These are phyloP conservation scores for Tribolium madens DNA, from an alignment of 1,140 invertebrate genomes.

Conservation along the genomic window DNA sequence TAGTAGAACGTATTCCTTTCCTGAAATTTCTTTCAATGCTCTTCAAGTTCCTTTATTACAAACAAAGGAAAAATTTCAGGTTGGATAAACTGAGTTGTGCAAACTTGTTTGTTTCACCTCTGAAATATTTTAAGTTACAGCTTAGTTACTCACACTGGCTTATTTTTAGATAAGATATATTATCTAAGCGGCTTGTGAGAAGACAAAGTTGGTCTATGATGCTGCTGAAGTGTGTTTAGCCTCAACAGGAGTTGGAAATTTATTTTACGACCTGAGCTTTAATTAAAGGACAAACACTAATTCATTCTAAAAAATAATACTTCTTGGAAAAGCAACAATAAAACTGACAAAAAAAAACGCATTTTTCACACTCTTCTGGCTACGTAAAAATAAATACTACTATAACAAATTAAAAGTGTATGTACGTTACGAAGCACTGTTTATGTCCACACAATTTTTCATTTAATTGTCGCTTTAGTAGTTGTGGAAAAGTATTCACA, in stretches of 20 bases:
- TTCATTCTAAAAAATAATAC: neutral
- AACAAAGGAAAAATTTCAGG: neutral
- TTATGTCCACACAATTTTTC: too few relatives aligned
- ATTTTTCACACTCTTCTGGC: neutral
- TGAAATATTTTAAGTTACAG: neutral
- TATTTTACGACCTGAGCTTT: neutral
- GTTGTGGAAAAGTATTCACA: too few relatives aligned
- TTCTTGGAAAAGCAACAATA: neutral
- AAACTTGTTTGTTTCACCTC: neutral
- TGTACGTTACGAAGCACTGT: too few relatives aligned
- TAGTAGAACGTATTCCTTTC: neutral
- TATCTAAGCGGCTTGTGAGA: neutral
- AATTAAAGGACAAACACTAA: neutral
- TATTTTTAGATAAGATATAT: neutral
- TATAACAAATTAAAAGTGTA: too few relatives aligned
- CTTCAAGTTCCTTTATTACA: neutral
- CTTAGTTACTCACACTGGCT: neutral
- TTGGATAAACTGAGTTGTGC: too few relatives aligned
- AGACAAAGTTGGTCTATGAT: neutral
- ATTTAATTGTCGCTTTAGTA: too few relatives aligned
- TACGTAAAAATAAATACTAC: neutral
- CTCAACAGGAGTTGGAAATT: neutral
- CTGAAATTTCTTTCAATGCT: neutral
- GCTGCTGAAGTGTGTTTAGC: neutral
- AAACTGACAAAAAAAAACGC: neutral